Evolutionary conservation across 2,888 invertebrate species (phyloP).

Genomic region (Cryptocephalus moraei): DNA sequence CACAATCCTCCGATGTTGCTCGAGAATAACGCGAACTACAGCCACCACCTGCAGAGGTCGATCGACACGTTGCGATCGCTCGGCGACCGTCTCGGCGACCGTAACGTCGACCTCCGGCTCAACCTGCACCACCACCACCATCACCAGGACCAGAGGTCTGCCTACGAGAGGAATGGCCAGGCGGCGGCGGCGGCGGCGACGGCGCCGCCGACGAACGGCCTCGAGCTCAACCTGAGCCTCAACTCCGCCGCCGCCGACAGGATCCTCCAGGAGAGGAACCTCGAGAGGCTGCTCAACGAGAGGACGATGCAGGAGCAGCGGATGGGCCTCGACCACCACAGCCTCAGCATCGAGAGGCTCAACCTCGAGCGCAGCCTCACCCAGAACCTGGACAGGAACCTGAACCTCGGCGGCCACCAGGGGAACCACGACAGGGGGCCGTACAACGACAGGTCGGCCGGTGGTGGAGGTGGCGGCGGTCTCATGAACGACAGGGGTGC

Average conservation of each 20-base stretch:
- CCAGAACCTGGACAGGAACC: slow-evolving; percentile 24
- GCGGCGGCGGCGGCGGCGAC: slow-evolving; percentile 11
- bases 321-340: slow-evolving; percentile 29
- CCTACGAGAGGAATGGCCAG: slow-evolving; percentile 21
- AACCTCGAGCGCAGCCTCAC: slow-evolving; percentile 30
- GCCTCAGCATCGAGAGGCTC: slow-evolving; percentile 29
- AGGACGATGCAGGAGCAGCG: slow-evolving; percentile 24
- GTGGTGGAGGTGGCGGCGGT: background rate
- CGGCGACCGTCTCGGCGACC: slow-evolving; percentile 36
- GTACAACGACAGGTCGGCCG: slow-evolving; percentile 12
- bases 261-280: slow-evolving; percentile 28
- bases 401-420: slow-evolving; percentile 9
- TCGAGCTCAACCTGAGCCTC: slow-evolving; percentile 33
- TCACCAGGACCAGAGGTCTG: slow-evolving; percentile 4
- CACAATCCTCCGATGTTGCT: slow-evolving; percentile 33
- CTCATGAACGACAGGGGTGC: slow-evolving; percentile 18
- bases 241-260: slow-evolving; percentile 20
- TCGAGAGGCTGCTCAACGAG: slow-evolving; percentile 32
- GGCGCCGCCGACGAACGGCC: slow-evolving; percentile 20
- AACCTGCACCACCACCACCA: slow-evolving; percentile 30
- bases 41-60: slow-evolving; percentile 35
- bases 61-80: slow-evolving; percentile 36
- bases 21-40: slow-evolving; percentile 33
- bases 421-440: slow-evolving; percentile 15
- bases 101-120: slow-evolving; percentile 35